Evolutionary conservation across 2,888 invertebrate species (phyloP).

Genomic region (Polydrusus tereticollis): DNA sequence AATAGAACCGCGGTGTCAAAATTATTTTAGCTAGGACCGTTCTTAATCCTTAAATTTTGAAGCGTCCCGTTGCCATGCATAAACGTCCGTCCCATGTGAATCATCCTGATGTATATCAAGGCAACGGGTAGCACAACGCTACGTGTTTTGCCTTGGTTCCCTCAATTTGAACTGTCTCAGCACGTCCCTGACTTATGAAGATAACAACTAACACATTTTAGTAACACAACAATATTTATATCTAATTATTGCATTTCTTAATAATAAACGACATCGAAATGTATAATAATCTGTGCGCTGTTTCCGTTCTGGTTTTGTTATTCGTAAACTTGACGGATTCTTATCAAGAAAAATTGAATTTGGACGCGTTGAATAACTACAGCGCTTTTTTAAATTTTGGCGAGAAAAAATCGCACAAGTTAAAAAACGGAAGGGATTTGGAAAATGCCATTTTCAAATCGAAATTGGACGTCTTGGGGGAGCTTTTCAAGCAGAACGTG

Average conservation of each 20-base stretch:
- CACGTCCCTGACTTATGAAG: no score
- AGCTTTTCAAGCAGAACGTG: constrained; percentile 71
- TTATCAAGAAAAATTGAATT: constrained; percentile 53
- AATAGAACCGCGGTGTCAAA: no score
- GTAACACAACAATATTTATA: constrained; percentile 19
- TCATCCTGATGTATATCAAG: no score
- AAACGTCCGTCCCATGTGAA: no score
- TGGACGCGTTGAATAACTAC: constrained; percentile 58
- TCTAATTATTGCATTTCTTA: constrained; percentile 39
- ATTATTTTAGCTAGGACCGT: no score
- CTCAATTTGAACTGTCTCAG: no score
- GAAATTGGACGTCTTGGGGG: constrained; percentile 71
- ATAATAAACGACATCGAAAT: constrained; percentile 19
- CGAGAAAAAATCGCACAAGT: constrained; percentile 60
- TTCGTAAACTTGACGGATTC: neutral
- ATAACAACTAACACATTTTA: no score
- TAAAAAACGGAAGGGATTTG: constrained; percentile 52
- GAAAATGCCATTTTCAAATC: constrained; percentile 67
- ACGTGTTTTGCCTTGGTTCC: no score
- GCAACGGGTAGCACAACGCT: no score
- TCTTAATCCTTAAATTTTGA: no score
- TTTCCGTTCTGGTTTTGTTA: constrained; percentile 22
- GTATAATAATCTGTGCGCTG: constrained; percentile 11
- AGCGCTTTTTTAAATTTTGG: constrained; percentile 65
- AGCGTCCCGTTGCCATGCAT: no score